Percentiles rank a stretch among this genome's conserved stretches.
Evolutionary conservation across 2,113 vertebrate genomes (phyloP).

Genomic region (Grantiella picta): DNA sequence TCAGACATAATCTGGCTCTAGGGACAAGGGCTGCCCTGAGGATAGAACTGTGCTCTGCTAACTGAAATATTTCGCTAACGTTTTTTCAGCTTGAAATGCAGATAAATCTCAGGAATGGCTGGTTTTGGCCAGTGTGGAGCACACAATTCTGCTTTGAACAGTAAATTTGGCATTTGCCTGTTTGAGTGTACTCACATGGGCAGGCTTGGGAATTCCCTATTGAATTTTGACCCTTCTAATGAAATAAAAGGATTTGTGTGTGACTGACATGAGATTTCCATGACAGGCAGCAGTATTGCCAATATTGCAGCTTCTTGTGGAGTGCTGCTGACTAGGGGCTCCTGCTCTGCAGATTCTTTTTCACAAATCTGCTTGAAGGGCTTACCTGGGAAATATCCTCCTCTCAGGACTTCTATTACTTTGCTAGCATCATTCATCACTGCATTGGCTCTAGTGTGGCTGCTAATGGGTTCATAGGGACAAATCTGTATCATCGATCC

Average conservation of each 20-base stretch:
- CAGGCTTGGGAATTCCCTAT: not conserved
- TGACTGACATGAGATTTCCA: not conserved
- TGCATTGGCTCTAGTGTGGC: not conserved
- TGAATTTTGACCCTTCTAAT: not conserved
- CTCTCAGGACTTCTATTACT: not conserved
- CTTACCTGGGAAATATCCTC: rapidly evolving
- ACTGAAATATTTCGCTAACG: not conserved
- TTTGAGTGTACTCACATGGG: rapidly evolving
- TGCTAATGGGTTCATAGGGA: rapidly evolving
- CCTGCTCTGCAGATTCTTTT: not conserved
- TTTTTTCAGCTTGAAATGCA: not conserved
- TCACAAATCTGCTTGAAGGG: not conserved
- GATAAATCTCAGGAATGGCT: not conserved
- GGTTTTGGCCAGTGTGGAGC: not conserved
- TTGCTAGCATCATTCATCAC: not conserved
- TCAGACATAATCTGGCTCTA: rapidly evolving
- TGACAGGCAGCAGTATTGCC: not conserved
- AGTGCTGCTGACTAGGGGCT: not conserved
- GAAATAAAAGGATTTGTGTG: not conserved
- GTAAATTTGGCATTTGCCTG: not conserved
- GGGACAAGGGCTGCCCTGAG: not conserved
- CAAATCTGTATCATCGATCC: not conserved
- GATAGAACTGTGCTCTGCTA: not conserved
- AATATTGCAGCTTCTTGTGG: rapidly evolving
- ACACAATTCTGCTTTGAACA: not conserved